Evolutionary conservation across 2,113 vertebrate species (phyloP), one percentile per base, ranked within the genome.

Genomic region (Ranitomeya imitator): DNA sequence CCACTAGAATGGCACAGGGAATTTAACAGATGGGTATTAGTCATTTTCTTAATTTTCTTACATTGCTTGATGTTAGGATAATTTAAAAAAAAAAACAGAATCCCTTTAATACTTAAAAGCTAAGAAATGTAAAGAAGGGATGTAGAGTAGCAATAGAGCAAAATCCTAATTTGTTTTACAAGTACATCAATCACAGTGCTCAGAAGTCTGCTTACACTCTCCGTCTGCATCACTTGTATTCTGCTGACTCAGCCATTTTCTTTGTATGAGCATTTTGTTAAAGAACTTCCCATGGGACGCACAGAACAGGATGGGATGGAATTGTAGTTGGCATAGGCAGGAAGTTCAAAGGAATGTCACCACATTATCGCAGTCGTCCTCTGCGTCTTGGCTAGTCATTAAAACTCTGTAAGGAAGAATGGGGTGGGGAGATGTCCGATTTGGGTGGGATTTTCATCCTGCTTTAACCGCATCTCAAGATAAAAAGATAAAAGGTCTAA

Each of bases 331-430:
- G 78, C 73, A 85, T 61, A 37, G 87, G 86, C 82, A 88, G 91
- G 86, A 93, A 90, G 88, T 89, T 92, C 90, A 84, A 18, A 0
- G 55, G 77, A 51, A 79, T 91, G 89, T 92, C 86, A 92, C 83
- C 0, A 8, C 57, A 84, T 60, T 87, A 86, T 86, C 4, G 0
- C 37, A 87, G 73, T 79, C 45, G 11, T 84, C 69, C 57, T 63
- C 80, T 61, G 71, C 14, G 45, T 88, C 37, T 63, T 83, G 69
- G 87, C 59, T 54, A 65, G 51, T 3, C 83, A 76, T 60, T 61
- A 83, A n/a, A 88, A 78, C 77, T 57, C 57, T 55, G n/a, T 71
- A 78, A 88, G 87, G 87, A 88, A 88, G 80, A 88, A 77, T 26
- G 15, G 69, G 87, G 87, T 77, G 79, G 79, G 69, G 67, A 88